Base-by-base conservation (phyloP, 2,113 vertebrate species). In the Stigmatopora nigra region DNA sequence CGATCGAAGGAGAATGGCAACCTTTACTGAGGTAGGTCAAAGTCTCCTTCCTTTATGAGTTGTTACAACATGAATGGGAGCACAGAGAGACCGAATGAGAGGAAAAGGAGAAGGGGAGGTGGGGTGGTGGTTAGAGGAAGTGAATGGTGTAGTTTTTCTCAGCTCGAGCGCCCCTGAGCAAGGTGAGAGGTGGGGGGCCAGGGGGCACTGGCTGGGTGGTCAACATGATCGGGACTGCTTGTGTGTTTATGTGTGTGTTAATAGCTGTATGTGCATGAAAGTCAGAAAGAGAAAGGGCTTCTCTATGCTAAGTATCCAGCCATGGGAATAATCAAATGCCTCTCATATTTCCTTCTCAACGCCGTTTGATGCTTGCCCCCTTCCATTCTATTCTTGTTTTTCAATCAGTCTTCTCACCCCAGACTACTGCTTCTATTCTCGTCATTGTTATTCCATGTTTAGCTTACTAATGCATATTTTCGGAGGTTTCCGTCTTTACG, bases 1-100 rank as follows among this genome's bases (percentile, higher is more conserved):
- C 78, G 73, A 80, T 63, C 65, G 15, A 68, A 61, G 70, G 63
- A 69, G 73, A 72, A 64, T 56, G 79, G 75, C 82, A 82, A 66
- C 71, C 69, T 88, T 83, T 76, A 83, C 82, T 71, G 74, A 83
- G 51, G 67, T 49, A 75, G 90, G 89, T 92, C 90, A 91, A 91
- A 91, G 90, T 91, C 88, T 84, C 82, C 69, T 85, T 79, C 78
- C 83, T 92, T 91, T 91, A 91, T 52, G 83, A 90, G 88, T 88
- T 87, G 88, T 90, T 88, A 85, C 85, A 82, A 90, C 89, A 90
- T 86, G 87, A 89, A 87, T 84, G 79, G 82, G 84, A 86, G 84
- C 81, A 87, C 72, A 61, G 70, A 83, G 71, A 69, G 72, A 67
- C 53, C 59, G 71, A 66, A 72, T 56, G 71, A 71, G 70, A 65